Evolutionary conservation across 2,113 vertebrate species (phyloP).

Genomic region (Chlamydotis undulata): DNA sequence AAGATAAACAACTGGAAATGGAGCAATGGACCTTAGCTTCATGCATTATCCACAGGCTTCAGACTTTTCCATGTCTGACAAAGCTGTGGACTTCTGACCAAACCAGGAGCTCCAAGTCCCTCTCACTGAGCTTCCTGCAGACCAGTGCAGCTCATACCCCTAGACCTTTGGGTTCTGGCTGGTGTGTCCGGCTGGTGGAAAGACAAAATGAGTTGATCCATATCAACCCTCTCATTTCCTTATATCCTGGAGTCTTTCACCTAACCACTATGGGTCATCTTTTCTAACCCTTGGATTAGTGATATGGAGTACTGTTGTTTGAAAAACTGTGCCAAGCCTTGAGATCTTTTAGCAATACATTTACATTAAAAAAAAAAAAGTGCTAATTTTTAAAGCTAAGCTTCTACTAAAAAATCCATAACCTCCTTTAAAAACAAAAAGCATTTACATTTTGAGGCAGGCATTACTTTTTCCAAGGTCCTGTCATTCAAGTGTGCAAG

Average conservation of each 20-base stretch:
- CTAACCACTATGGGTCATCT: neutral
- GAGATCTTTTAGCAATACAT: neutral
- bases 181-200: neutral
- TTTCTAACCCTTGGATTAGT: neutral
- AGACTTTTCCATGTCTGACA: neutral
- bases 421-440: neutral
- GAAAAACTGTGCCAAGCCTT: neutral
- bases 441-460: neutral
- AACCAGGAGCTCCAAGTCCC: neutral
- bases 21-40: neutral
- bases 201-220: neutral
- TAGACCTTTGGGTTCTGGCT: neutral
- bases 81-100: neutral
- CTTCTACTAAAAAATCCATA: neutral
- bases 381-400: neutral
- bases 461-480: neutral
- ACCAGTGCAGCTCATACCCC: neutral
- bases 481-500: neutral
- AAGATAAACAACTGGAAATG: neutral
- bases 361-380: neutral
- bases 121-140: neutral
- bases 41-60: accelerated
- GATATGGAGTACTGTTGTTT: neutral
- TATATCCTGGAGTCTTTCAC: neutral
- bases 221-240: neutral